A percentile compares a stretch with the other conserved stretches of the same genome.
Conservation (phyloP, 1,140 invertebrate species). For the Wiebesia pumilae region DNA sequence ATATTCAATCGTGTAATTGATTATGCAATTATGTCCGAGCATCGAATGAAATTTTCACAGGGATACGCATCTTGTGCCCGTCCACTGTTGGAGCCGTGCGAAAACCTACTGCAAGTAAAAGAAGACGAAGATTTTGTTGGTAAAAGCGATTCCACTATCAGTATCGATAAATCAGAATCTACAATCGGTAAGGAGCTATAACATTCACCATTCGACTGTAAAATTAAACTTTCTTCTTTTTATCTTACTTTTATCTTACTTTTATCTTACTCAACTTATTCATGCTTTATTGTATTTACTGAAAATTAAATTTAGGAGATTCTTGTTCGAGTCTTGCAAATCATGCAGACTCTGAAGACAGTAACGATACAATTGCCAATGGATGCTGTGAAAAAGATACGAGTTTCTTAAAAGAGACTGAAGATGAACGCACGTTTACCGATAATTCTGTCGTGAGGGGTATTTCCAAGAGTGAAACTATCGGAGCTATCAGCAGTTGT, state of each 20-base stretch:
- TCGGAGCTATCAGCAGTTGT: constrained; percentile 64
- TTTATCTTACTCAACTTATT: neutral
- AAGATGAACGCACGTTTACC: neutral
- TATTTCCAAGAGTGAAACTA: constrained; percentile 68
- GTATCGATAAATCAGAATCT: constrained; percentile 63
- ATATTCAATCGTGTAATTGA: no score
- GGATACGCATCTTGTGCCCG: constrained; percentile 67
- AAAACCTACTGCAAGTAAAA: constrained; percentile 76
- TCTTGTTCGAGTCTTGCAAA: constrained; percentile 41
- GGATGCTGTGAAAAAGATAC: constrained; percentile 51
- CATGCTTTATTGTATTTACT: neutral
- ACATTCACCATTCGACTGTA: neutral
- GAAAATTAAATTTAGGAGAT: constrained; percentile 41
- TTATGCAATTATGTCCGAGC: neutral
- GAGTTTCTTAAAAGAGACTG: neutral
- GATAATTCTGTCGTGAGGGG: constrained; percentile 50
- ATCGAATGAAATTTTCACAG: constrained; percentile 52
- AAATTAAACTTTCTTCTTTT: neutral
- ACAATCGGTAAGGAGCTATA: constrained; percentile 62
- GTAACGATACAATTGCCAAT: constrained; percentile 42
- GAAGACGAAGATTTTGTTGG: constrained; percentile 73
- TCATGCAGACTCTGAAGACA: constrained; percentile 38
- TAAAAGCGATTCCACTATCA: constrained; percentile 62
- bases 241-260: neutral
- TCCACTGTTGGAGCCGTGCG: constrained; percentile 67